Base-by-base conservation (phyloP, 2,113 vertebrate genomes). In the Myiagra hebetior region DNA sequence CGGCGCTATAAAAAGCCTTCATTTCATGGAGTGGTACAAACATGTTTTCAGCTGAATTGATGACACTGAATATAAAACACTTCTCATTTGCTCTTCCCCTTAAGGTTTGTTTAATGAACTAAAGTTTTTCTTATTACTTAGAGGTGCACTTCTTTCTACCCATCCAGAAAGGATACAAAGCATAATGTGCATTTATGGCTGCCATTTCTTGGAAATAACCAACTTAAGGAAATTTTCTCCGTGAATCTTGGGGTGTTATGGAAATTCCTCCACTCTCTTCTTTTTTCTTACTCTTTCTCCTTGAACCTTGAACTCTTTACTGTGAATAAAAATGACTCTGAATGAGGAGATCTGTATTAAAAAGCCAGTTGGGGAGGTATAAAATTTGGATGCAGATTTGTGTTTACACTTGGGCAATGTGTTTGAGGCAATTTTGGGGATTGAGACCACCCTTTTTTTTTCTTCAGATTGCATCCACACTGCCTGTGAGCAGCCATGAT, bases 11-110 rank as follows among this genome's bases (percentile, higher is more conserved):
- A 96, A 97, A 94, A 96, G 91, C 85, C 2, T 89, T 87, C 91
- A 37, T 95, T 96, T 92, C 64, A 60, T 92, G 92, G 87, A 91
- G 93, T 90, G 95, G 93, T 82, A 92, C 93, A 96, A 96, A 96
- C 95, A 91, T 95, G 95, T 97, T 97, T 97, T 95, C 92, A 91
- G 94, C 97, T 97, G 97, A 96, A 94, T 92, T 91, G 95, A 91
- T 96, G 96, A 93, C 96, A 95, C 96, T 94, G 97, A 96, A 97
- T 97, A 91, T 85, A 92, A 96, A 96, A 44, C 88, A 86, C 85
- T 92, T 95, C 90, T 96, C 96, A 91, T 97, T 97, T 96, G 82
- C 10, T 23, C 93, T 90, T 95, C 87, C 92, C 94, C 92, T 95
- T 80, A 95, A 97, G 95, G 92, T 94, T 91, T 96, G 91, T 95